Conservation (phyloP, 2,888 invertebrate genomes). For the Andricus quercusramuli region DNA sequence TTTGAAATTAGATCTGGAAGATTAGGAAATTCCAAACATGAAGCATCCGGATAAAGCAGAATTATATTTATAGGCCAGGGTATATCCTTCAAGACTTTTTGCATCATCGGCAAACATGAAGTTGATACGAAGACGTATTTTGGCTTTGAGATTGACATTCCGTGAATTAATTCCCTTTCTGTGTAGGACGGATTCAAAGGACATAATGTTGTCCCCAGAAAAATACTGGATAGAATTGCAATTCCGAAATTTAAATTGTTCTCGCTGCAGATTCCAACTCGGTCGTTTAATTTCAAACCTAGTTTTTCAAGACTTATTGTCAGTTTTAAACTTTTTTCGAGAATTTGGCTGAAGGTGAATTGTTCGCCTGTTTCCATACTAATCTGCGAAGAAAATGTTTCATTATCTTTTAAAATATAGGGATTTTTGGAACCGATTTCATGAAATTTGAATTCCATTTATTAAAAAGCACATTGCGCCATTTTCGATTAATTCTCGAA, state of each 20-base stretch:
- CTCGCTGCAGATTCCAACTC: slow-evolving; percentile 83
- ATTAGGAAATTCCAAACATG: slow-evolving; percentile 47
- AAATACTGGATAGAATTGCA: slow-evolving; percentile 81
- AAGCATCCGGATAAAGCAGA: slow-evolving; percentile 52
- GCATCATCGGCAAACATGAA: slow-evolving; percentile 74
- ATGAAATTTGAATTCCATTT: too few species aligned
- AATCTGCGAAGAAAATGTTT: slow-evolving; percentile 78
- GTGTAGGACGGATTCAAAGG: slow-evolving; percentile 84
- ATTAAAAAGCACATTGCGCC: too few species aligned
- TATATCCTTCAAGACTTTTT: slow-evolving; percentile 69
- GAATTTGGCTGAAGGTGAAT: slow-evolving; percentile 80
- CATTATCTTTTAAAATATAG: neutral
- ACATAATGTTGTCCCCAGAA: slow-evolving; percentile 82
- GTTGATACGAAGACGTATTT: slow-evolving; percentile 85
- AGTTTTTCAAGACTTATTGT: slow-evolving; percentile 80
- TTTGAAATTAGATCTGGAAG: slow-evolving; percentile 69
- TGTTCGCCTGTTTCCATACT: slow-evolving; percentile 82
- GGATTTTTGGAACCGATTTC: too few species aligned
- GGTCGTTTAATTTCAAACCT: slow-evolving; percentile 81
- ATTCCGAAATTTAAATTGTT: slow-evolving; percentile 83
- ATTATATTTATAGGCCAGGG: slow-evolving; percentile 62
- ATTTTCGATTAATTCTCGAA: too few species aligned
- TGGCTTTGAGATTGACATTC: slow-evolving; percentile 85
- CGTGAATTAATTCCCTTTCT: slow-evolving; percentile 84
- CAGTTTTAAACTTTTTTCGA: slow-evolving; percentile 81